These are phyloP conservation scores for Temnothorax rugatulus DNA, from an alignment of 2,888 invertebrate genomes.

Conservation along the genomic window DNA sequence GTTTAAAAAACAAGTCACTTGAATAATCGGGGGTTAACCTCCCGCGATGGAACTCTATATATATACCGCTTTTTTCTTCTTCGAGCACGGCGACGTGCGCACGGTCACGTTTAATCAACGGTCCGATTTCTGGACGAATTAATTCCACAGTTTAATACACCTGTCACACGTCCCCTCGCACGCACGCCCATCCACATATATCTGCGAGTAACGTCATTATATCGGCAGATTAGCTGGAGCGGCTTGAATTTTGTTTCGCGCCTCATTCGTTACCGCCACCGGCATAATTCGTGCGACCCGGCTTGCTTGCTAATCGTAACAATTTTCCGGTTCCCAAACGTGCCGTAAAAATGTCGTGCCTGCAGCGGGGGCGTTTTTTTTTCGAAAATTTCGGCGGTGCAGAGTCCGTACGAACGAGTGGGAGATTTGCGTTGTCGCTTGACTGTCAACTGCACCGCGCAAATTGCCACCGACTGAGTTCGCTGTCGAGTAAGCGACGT, in stretches of 20 bases:
- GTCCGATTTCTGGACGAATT: conserved; percentile 51
- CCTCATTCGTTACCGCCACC: conserved; percentile 27
- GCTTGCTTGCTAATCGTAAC: conserved; percentile 69
- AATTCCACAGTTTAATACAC: conserved; percentile 67
- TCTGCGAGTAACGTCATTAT: conserved; percentile 69
- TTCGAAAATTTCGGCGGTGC: neutral
- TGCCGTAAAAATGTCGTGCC: conserved; percentile 57
- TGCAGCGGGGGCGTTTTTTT: conserved; percentile 14
- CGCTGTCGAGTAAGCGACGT: conserved; percentile 35
- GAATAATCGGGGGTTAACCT: conserved; percentile 25
- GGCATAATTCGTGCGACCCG: conserved; percentile 60
- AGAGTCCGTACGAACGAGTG: neutral
- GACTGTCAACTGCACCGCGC: conserved; percentile 47
- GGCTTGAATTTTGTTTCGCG: conserved; percentile 64
- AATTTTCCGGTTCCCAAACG: conserved; percentile 64
- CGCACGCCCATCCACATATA: conserved; percentile 56
- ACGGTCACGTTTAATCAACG: conserved; percentile 47
- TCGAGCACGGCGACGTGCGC: conserved; percentile 15
- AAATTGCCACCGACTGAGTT: conserved; percentile 41
- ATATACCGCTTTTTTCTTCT: conserved; percentile 17
- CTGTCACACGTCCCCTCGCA: conserved; percentile 57
- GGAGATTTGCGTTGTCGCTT: conserved; percentile 40
- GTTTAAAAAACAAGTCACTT: conserved; percentile 32
- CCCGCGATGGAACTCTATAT: neutral
- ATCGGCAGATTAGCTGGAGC: conserved; percentile 59